Evolutionary conservation across 2,888 invertebrate genomes (phyloP), one percentile per base, ranked within the genome.

Genomic region (Meloe dianella): DNA sequence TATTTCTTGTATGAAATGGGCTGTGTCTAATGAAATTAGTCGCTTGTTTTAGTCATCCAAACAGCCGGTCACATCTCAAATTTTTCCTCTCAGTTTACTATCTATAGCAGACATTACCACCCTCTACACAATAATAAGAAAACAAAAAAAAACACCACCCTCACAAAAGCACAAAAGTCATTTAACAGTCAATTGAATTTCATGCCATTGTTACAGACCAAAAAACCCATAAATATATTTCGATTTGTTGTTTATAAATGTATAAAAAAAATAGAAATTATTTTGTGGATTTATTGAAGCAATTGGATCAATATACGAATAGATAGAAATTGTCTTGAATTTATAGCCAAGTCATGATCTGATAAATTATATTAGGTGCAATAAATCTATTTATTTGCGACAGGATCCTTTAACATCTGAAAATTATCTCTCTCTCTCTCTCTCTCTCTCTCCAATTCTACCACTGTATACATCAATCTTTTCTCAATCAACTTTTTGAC

Each of bases 291-390:
- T 14, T 24, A 54, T 27, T 54, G 22, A 51, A n/a, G 47, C 8
- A 24, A 54, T 27, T 27, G 6, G 10, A 27, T 27, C 54, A 27
- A 54, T 27, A 54, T 5, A 32, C 10, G 47, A 12, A 54, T 12
- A 27, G 24, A 54, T 54, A 54, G 54, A 54, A 54, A 54, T 54
- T 54, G 54, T 54, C 2, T 0, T 12, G 24, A 54, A 54, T 54
- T 54, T 54, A 54, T 54, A 54, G 54, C 54, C 54, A 14, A 27
- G 54, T 54, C 54, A 54, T 54, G 54, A 54, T 54, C 54, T 54
- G 14, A 54, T 54, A 54, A 54, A 54, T 54, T 54, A 54, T 54
- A 54, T 54, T 54, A 54, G 54, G 7, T 54, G 24, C 54, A 54
- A 54, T 54, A 54, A 54, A 54, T 54, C 54, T n/a, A 54, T 54